Conservation (phyloP, 2,113 vertebrate species). For the Physeter macrocephalus region DNA sequence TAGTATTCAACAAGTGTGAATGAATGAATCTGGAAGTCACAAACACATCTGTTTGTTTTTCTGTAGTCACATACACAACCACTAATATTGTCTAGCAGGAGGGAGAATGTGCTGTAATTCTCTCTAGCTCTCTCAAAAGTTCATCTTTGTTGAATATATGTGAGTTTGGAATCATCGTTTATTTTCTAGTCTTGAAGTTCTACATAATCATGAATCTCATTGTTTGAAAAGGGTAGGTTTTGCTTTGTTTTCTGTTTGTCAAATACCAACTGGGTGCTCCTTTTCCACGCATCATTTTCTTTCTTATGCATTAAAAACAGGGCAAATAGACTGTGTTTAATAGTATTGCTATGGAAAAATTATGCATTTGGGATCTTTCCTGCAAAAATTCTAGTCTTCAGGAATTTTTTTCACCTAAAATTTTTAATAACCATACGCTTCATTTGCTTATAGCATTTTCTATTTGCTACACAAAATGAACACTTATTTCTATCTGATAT, state of each 20-base stretch:
- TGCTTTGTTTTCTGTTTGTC: not conserved
- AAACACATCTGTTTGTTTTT: not conserved
- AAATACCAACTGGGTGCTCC: not conserved
- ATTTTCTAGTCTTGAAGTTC: not conserved
- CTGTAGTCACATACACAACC: not conserved
- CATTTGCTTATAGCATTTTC: not conserved
- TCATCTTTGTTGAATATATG: not conserved
- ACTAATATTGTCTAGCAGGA: not conserved
- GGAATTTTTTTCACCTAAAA: not conserved
- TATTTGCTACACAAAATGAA: not conserved
- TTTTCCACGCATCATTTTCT: not conserved
- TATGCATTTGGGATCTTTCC: not conserved
- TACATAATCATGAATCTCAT: not conserved
- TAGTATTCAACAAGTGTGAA: not conserved
- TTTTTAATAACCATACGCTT: not conserved
- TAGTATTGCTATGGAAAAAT: not conserved
- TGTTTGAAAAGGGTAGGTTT: not conserved
- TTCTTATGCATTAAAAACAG: not conserved
- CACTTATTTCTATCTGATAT: not conserved
- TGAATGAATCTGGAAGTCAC: not conserved
- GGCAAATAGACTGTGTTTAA: not conserved
- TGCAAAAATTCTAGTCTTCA: not conserved
- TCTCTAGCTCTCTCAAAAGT: not conserved
- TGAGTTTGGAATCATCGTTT: not conserved
- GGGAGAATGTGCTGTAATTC: rapidly evolving